Evolutionary conservation across 2,113 vertebrate genomes (phyloP).

Genomic region (Odontesthes bonariensis): DNA sequence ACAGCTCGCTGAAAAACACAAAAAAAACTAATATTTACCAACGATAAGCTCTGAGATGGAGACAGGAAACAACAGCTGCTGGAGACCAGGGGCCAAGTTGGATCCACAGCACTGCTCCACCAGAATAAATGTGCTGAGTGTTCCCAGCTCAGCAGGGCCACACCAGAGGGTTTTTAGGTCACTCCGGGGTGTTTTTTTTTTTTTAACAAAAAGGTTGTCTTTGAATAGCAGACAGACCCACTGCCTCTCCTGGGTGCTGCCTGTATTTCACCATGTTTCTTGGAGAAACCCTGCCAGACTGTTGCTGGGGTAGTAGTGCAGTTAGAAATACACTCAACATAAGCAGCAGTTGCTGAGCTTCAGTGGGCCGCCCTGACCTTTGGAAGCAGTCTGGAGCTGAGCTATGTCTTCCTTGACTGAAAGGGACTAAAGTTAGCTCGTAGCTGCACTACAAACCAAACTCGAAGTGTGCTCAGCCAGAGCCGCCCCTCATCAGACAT

Average conservation of each 20-base stretch:
- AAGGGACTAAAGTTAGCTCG: conserved; percentile 41
- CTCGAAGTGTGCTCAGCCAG: conserved; percentile 45
- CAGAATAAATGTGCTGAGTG: background rate
- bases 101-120: too few species aligned
- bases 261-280: conserved; percentile 3
- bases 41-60: too few species aligned
- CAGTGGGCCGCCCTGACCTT: conserved; percentile 55
- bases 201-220: too few species aligned
- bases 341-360: conserved; percentile 1
- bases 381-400: conserved; percentile 56
- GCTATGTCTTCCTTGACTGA: conserved; percentile 24
- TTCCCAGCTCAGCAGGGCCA: conserved; percentile 51
- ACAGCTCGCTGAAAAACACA: too few species aligned
- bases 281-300: background rate
- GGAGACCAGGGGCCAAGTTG: too few species aligned
- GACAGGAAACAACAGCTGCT: too few species aligned
- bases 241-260: background rate
- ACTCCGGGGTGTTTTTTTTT: conserved; percentile 28
- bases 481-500: conserved; percentile 27
- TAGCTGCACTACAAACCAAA: conserved; percentile 76
- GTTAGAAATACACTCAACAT: background rate
- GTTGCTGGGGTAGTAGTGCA: background rate
- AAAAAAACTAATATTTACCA: too few species aligned
- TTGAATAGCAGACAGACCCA: conserved; percentile 20
- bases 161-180: conserved; percentile 12